Evolutionary conservation across 2,888 invertebrate genomes (phyloP), one percentile per base, ranked within the genome.

Genomic region (Andrena praecox): DNA sequence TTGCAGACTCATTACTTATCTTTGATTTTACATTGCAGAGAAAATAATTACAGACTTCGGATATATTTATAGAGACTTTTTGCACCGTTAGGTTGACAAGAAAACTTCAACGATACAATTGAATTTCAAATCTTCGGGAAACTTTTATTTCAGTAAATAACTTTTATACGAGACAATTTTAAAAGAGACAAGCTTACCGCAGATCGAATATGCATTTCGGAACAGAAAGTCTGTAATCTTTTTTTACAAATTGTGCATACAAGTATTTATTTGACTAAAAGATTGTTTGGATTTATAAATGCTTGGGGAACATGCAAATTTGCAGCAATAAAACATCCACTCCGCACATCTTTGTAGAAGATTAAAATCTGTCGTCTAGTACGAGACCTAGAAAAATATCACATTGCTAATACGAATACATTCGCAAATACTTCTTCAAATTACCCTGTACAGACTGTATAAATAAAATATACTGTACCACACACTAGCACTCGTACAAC

Each of bases 401-500:
- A 24, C 54, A 54, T 54, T 10, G 54, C 54, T 54, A 54, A 20
- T 24, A 54, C 8, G 7, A 24, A 20, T 54, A 54, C 20, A 54
- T 54, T 54, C 20, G 20, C 8, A 54, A 24, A 54, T 20, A 54
- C 8, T 8, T 54, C 42, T 42, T 42, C 27, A 33, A 68, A 68
- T 10, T 68, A 68, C 10, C 31, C 33, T 54, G 33, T 24, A 24
- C 33, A 16, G 31, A 24, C 8, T 7, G 12, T 54, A 35, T 68
- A 68, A 56, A 56, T 56, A 56, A 56, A 52, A 68, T 68, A 68
- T 16, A 20, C 20, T 33, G 33, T 54, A 35, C 20, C 54, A 56
- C 35, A 54, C 56, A 27, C 12, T 10, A 24, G 0, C 56, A 56
- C 12, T 3, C 56, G 20, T 27, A 56, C 20, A 56, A 56, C 56